Evolutionary conservation across 2,888 invertebrate genomes (phyloP).

Genomic region (Heliothis peltigera): DNA sequence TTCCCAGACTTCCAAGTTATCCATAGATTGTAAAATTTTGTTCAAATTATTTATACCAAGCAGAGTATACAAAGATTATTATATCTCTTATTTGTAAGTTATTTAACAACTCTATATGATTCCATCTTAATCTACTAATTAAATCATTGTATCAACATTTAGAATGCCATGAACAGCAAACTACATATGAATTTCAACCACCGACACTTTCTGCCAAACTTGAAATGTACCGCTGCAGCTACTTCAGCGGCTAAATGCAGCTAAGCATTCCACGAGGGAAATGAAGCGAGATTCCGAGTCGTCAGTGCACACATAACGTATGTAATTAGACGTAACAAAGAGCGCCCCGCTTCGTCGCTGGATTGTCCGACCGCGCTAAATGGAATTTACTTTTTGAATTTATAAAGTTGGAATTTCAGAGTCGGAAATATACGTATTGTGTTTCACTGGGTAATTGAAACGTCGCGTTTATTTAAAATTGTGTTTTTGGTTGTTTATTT

Average conservation of each 20-base stretch:
- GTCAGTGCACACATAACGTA: slow-evolving; percentile 51
- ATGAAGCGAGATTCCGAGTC: slow-evolving; percentile 48
- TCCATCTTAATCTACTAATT: too few relatives aligned
- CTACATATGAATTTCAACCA: slow-evolving; percentile 24
- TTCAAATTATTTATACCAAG: slow-evolving; percentile 18
- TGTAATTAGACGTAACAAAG: slow-evolving; percentile 61
- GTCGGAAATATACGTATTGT: slow-evolving; percentile 50
- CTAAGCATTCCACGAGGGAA: slow-evolving; percentile 41
- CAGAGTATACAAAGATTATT: slow-evolving; percentile 14
- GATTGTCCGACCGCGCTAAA: slow-evolving; percentile 56
- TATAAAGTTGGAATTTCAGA: slow-evolving; percentile 55
- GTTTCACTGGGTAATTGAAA: slow-evolving; percentile 57
- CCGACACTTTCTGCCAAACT: slow-evolving; percentile 13
- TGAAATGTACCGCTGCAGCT: slow-evolving; percentile 42
- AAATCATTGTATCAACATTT: not conserved
- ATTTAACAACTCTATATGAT: too few relatives aligned
- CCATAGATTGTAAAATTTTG: slow-evolving; percentile 14
- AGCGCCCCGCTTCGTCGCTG: slow-evolving; percentile 26
- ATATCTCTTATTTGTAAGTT: too few relatives aligned
- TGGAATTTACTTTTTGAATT: slow-evolving; percentile 63
- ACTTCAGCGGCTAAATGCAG: slow-evolving; percentile 43
- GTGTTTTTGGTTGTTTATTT: slow-evolving; percentile 43
- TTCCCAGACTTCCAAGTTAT: not conserved
- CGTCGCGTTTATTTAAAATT: slow-evolving; percentile 56
- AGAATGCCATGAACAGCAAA: not conserved